phyloP scores from a whole-genome alignment of 2,113 vertebrate genomes.

The Physeter macrocephalus region DNA sequence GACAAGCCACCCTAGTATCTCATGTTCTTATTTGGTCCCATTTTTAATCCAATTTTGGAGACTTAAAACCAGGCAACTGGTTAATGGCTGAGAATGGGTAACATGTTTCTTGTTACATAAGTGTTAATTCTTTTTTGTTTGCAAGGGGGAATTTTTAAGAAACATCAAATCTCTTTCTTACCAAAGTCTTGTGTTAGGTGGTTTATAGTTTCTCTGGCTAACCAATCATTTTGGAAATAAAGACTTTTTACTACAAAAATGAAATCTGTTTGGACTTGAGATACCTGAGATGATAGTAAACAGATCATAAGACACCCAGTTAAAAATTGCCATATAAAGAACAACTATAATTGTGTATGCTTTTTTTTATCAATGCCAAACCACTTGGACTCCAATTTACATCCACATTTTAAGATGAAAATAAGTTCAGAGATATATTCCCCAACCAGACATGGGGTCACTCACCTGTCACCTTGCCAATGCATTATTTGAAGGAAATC shows the following conservation, averaged over 20 bases:
- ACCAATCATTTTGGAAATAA: constrained; percentile 65
- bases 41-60: constrained; percentile 15
- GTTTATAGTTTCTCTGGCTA: constrained; percentile 46
- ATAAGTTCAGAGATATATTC: background rate
- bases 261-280: constrained; percentile 42
- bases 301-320: background rate
- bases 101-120: background rate
- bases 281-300: constrained; percentile 59
- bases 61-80: constrained; percentile 16
- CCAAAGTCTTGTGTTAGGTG: constrained; percentile 57
- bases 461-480: background rate
- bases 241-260: constrained; percentile 63
- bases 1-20: background rate
- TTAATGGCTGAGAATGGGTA: background rate
- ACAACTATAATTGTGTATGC: background rate
- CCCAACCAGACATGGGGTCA: constrained; percentile 11
- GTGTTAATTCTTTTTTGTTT: background rate
- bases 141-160: background rate
- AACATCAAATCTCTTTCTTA: constrained; percentile 54
- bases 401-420: background rate
- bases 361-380: background rate
- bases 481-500: constrained; percentile 33
- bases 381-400: background rate
- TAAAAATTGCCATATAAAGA: background rate
- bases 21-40: background rate